These are phyloP conservation scores for Dasypogon diadema DNA, from an alignment of 2,888 invertebrate genomes.

Conservation along the genomic window DNA sequence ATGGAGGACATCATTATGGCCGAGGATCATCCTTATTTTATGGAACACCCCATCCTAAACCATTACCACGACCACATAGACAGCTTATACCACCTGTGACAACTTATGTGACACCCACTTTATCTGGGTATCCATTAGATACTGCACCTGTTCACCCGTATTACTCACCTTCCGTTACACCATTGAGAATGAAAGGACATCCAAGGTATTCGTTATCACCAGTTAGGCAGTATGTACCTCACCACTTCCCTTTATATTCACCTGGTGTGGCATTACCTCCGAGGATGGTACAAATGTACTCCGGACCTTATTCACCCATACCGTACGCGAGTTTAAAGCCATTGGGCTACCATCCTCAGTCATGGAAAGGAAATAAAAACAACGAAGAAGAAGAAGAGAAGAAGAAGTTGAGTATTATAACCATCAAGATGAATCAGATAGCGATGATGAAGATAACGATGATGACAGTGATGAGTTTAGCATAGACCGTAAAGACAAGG, in stretches of 20 bases:
- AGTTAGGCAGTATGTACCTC: constrained; percentile 31
- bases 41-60: background rate
- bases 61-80: background rate
- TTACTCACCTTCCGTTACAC: background rate
- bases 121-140: background rate
- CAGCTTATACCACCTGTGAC: constrained; percentile 4
- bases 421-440: background rate
- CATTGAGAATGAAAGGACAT: constrained; percentile 2
- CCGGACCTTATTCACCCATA: background rate
- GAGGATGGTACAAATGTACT: constrained; percentile 4
- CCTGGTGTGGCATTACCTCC: background rate
- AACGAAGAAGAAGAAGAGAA: background rate
- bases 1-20: background rate
- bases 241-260: constrained; percentile 6
- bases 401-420: background rate
- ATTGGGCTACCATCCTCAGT: background rate
- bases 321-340: background rate
- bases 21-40: background rate
- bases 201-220: constrained; percentile 13
- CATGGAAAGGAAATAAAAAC: background rate
- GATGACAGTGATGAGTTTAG: background rate
- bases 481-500: background rate
- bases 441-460: constrained; percentile 13
- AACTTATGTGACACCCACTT: background rate
- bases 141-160: background rate